These are phyloP conservation scores for Hexactinellida sp. DNA, from an alignment of 37 sponge, comb jelly and placozoan species.

Conservation along the genomic window DNA sequence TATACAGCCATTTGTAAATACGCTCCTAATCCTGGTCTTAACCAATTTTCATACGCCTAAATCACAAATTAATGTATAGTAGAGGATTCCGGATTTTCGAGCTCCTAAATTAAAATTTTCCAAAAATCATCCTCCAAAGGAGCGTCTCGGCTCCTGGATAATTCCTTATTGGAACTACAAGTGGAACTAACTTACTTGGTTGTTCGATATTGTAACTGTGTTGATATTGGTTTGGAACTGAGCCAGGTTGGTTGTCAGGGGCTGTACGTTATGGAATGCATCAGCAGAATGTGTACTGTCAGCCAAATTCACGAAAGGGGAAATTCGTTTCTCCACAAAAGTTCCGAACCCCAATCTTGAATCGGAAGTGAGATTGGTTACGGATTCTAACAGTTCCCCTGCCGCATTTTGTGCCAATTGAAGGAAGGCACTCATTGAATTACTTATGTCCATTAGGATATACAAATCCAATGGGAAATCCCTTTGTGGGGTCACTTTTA, in stretches of 20 bases:
- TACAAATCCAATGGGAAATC: slow-evolving; percentile 56
- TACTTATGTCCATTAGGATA: slow-evolving; percentile 55
- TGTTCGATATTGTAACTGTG: neutral
- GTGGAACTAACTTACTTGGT: neutral
- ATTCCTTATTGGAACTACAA: neutral
- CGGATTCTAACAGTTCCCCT: slow-evolving; percentile 17
- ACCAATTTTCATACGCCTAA: no score
- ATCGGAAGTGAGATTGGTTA: slow-evolving; percentile 35
- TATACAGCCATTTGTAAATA: no score
- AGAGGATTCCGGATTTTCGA: no score
- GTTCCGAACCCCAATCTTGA: slow-evolving; percentile 65
- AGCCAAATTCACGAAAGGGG: slow-evolving; percentile 24
- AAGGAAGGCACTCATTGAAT: slow-evolving; percentile 35
- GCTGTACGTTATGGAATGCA: slow-evolving; percentile 9
- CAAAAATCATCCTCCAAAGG: no score
- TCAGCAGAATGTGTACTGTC: neutral
- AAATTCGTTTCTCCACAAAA: slow-evolving; percentile 52
- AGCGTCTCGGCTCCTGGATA: no score
- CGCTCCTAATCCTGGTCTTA: no score
- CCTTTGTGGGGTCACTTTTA: neutral
- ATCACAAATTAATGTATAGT: no score
- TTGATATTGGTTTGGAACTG: neutral
- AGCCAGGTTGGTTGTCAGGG: neutral
- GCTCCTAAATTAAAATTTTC: no score
- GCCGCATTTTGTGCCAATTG: neutral